phyloP scores from a whole-genome alignment of 2,888 invertebrate genomes.

The Apamea crenata region DNA sequence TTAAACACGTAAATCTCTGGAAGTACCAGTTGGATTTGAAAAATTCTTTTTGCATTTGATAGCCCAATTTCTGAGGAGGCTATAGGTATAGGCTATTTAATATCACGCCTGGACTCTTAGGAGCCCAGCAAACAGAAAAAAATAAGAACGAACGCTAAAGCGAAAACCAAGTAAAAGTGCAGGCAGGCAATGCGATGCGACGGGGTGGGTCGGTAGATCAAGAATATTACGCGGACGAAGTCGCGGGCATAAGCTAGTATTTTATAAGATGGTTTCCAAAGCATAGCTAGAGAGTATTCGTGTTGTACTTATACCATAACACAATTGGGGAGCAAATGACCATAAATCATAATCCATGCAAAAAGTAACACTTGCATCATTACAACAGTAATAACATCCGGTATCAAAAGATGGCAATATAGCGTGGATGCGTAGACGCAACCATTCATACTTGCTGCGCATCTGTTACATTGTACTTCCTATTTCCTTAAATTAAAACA shows the following conservation, averaged over 20 bases:
- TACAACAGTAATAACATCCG: constrained; percentile 31
- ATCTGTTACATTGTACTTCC: constrained; percentile 46
- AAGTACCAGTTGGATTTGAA: background rate
- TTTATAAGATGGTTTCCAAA: background rate
- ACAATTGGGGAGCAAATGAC: background rate
- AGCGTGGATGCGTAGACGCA: constrained; percentile 55
- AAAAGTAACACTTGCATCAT: constrained; percentile 21
- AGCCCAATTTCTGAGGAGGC: background rate
- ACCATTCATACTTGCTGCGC: constrained; percentile 21
- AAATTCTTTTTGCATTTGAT: background rate
- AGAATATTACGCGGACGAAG: background rate
- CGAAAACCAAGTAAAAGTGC: background rate
- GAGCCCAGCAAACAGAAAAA: background rate
- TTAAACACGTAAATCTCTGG: background rate
- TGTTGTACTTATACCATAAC: background rate
- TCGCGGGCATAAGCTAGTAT: background rate
- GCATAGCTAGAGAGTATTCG: background rate
- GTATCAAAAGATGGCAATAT: constrained; percentile 48
- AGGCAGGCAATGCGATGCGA: background rate
- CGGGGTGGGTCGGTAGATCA: background rate
- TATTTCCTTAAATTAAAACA: constrained; percentile 33
- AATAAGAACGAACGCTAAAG: background rate
- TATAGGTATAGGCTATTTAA: background rate
- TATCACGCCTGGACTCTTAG: background rate
- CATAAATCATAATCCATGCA: constrained; percentile 12